phyloP scores from a whole-genome alignment of 2,113 vertebrate species.

The Lethenteron reissneri region DNA sequence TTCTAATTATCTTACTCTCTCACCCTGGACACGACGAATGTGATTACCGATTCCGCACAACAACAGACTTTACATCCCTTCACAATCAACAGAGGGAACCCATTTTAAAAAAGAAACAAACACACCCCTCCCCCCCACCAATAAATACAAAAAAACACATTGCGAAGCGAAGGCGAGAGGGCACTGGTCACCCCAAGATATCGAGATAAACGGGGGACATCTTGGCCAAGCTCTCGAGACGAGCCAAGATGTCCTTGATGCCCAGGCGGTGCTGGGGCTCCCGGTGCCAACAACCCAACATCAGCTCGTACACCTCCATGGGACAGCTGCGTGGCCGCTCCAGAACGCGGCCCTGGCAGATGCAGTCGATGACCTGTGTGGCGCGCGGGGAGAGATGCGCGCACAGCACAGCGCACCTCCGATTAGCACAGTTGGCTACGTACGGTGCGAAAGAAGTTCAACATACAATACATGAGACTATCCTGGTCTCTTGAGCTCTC shows the following conservation, averaged over 20 bases:
- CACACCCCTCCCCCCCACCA: conserved; percentile 10
- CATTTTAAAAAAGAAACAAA: conserved; percentile 10
- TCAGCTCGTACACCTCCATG: conserved; percentile 94
- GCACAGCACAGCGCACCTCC: background rate
- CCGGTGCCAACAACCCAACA: conserved; percentile 95
- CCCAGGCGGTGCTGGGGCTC: conserved; percentile 93
- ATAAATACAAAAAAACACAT: conserved; percentile 22
- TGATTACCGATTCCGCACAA: conserved; percentile 12
- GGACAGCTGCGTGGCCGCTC: conserved; percentile 83
- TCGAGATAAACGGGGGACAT: conserved; percentile 95
- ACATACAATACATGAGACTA: no score
- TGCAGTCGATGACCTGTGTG: conserved; percentile 82
- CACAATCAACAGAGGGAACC: conserved; percentile 4
- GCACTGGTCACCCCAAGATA: conserved; percentile 59
- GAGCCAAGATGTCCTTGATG: conserved; percentile 84
- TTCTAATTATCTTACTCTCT: no score
- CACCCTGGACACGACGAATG: no score
- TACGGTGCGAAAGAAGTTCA: no score
- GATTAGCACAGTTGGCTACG: no score
- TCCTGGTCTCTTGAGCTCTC: no score
- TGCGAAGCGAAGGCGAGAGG: conserved; percentile 19
- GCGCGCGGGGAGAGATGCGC: background rate
- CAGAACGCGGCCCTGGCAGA: conserved; percentile 89
- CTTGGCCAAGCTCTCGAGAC: conserved; percentile 91
- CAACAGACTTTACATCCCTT: conserved; percentile 20